Conservation (phyloP, 2,797 vertebrate species). For the Arctocebus calabarensis region DNA sequence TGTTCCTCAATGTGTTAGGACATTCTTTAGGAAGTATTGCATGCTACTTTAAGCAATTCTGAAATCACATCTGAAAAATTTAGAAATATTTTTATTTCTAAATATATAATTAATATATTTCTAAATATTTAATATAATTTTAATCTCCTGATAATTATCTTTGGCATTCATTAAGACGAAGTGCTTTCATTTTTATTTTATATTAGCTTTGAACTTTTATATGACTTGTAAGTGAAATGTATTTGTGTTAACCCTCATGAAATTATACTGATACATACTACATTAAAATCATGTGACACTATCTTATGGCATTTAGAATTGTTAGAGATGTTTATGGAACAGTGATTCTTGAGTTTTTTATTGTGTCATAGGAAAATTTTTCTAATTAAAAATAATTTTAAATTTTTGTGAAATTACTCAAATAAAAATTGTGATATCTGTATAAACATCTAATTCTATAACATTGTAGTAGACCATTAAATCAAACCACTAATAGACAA, state of each 20-base stretch:
- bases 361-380: background rate
- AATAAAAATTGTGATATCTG: background rate
- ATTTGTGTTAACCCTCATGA: background rate
- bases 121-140: background rate
- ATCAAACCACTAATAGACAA: background rate
- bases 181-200: background rate
- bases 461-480: background rate
- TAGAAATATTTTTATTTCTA: background rate
- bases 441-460: background rate
- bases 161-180: background rate
- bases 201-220: background rate
- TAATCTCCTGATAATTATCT: background rate
- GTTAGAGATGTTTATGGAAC: background rate
- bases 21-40: conserved; percentile 15
- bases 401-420: background rate
- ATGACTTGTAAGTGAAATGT: background rate
- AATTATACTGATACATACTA: background rate
- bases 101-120: too few relatives aligned
- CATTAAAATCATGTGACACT: background rate
- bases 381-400: background rate
- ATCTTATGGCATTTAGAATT: background rate
- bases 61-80: conserved; percentile 50
- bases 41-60: conserved; percentile 22
- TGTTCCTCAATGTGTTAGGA: conserved; percentile 53
- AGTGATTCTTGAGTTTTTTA: background rate